phyloP scores from a whole-genome alignment of 1,140 invertebrate genomes.

The Mya arenaria region DNA sequence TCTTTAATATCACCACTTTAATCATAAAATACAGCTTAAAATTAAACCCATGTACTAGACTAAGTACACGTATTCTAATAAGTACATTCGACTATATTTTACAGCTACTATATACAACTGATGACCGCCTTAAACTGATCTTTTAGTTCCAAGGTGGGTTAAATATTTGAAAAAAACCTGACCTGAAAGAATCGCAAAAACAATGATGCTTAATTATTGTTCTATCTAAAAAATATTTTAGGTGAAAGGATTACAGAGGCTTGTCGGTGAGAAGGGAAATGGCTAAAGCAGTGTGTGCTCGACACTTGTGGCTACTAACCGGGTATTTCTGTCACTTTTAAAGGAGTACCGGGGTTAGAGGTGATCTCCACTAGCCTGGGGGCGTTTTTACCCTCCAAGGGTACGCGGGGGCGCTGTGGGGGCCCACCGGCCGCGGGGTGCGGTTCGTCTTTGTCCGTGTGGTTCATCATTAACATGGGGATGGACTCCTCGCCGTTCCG shows the following conservation, averaged over 20 bases:
- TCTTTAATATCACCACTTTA: too few relatives aligned
- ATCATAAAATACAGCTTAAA: too few relatives aligned
- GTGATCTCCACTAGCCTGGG: slow-evolving; percentile 77
- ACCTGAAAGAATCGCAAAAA: neutral
- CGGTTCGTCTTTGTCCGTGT: slow-evolving; percentile 77
- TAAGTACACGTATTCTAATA: too few relatives aligned
- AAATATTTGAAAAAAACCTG: neutral
- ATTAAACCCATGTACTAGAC: too few relatives aligned
- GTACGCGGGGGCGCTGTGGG: slow-evolving; percentile 67
- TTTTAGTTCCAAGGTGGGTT: neutral
- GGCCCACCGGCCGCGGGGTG: slow-evolving; percentile 49
- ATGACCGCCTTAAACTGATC: too few relatives aligned
- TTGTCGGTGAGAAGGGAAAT: neutral
- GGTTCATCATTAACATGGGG: slow-evolving; percentile 82
- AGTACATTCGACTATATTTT: too few relatives aligned
- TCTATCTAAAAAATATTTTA: neutral
- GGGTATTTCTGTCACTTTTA: slow-evolving; percentile 75
- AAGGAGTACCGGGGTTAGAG: slow-evolving; percentile 73
- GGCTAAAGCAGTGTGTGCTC: too few relatives aligned
- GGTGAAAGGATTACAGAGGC: neutral
- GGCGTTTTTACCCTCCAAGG: slow-evolving; percentile 68
- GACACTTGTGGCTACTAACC: slow-evolving; percentile 70
- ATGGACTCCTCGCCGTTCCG: slow-evolving; percentile 80
- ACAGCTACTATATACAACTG: too few relatives aligned
- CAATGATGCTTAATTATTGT: neutral